Evolutionary conservation across 2,888 invertebrate species (phyloP).

Genomic region (Chymomyza procnemis): DNA sequence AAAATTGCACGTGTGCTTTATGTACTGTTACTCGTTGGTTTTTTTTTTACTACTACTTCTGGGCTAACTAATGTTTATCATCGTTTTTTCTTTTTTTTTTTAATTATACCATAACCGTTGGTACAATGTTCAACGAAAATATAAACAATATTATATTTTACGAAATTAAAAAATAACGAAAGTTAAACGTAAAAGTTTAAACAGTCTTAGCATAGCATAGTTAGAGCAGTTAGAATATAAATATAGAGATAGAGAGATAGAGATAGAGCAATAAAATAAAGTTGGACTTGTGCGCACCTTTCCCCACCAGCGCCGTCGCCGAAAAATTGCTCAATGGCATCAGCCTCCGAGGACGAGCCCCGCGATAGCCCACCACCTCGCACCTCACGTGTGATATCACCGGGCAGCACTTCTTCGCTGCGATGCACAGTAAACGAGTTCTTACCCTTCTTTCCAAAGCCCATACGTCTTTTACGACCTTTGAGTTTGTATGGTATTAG

Average conservation of each 20-base stretch:
- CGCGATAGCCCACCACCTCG: constrained; percentile 83
- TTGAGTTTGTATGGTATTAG: constrained; percentile 49
- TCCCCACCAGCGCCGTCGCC: constrained; percentile 84
- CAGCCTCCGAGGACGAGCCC: constrained; percentile 95
- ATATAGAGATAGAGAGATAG: too few species aligned
- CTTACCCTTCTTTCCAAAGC: constrained; percentile 96
- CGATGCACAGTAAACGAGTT: constrained; percentile 98
- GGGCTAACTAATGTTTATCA: constrained; percentile 66
- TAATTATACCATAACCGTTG: constrained; percentile 25
- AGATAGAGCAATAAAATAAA: constrained; percentile 42
- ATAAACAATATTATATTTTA: constrained; percentile 33
- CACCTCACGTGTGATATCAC: constrained; percentile 81
- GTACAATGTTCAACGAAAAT: constrained; percentile 36
- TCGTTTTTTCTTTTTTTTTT: too few species aligned
- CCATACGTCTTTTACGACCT: constrained; percentile 96
- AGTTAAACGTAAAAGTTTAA: constrained; percentile 2
- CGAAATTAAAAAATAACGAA: background rate
- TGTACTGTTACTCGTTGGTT: background rate
- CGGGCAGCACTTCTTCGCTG: constrained; percentile 97
- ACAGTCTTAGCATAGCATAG: constrained; percentile 44
- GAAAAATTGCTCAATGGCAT: constrained; percentile 89
- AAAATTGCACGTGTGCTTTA: background rate
- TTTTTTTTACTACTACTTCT: too few species aligned
- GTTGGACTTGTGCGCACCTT: constrained; percentile 82
- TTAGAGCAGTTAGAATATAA: constrained; percentile 15